Evolutionary conservation across 2,888 invertebrate species (phyloP), one percentile per base, ranked within the genome.

Genomic region (Argyresthia albistria): DNA sequence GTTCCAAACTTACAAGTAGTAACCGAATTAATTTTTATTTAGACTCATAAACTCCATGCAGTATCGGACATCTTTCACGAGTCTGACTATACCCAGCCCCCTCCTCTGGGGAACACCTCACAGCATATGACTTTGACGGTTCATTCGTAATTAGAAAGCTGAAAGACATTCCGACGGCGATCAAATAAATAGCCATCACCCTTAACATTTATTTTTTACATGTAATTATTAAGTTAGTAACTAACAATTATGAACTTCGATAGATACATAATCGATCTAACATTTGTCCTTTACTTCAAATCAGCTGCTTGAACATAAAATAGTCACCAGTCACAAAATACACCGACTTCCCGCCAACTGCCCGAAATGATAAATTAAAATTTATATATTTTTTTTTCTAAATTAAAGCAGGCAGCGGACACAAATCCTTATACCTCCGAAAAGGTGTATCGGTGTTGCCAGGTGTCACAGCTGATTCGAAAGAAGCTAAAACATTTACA

Each of bases 401-500:
- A 11, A 56, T 53, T 56, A 53, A 4, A 25, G 25, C 25, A 55
- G 55, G 50, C 51, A 56, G 54, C 55, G 37, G 52, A 47, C 53
- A 53, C 51, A 51, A 56, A 57, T 58, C 61, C 12, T 42, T 42
- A 42, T 42, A 11, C 42, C 42, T 42, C 42, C 42, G 42, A 14
- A 45, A 45, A 45, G 45, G 45, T 45, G 45, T 45, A 14, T 8
- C 15, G 9, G 9, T 12, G 14, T 45, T 45, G 45, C 45, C 84
- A 83, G 84, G 82, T 86, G 84, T 73, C 77, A 72, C 57, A 62
- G 62, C 54, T 66, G 63, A 66, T 60, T 65, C 67, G 65, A 70
- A 73, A 77, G 76, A 74, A 66, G 64, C 67, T 69, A 75, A 76
- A 78, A 77, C 72, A 64, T 58, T 64, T 51, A 35, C 57, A 70